Evolutionary conservation across 2,888 invertebrate genomes (phyloP).

Genomic region (Rapana venosa): DNA sequence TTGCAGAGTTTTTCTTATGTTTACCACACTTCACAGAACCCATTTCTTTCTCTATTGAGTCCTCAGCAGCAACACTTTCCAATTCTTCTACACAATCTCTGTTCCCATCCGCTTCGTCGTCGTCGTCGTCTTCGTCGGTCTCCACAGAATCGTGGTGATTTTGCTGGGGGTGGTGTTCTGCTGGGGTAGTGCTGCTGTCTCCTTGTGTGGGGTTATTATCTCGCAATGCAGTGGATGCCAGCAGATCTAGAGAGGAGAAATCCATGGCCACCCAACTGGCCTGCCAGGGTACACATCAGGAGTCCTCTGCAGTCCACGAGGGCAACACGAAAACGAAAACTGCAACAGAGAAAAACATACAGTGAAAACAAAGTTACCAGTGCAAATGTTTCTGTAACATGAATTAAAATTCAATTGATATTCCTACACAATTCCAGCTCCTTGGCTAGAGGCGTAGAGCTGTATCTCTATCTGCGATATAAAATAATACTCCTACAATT

Average conservation of each 20-base stretch:
- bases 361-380: background rate
- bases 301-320: conserved; percentile 9
- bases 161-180: conserved; percentile 33
- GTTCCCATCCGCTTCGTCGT: conserved; percentile 42
- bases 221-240: conserved; percentile 68
- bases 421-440: too few species aligned
- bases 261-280: conserved; percentile 56
- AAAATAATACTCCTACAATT: too few species aligned
- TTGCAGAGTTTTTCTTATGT: conserved; percentile 21
- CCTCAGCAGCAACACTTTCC: background rate
- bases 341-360: conserved; percentile 14
- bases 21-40: conserved; percentile 44
- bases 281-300: conserved; percentile 34
- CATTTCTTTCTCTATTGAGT: conserved; percentile 16
- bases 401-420: background rate
- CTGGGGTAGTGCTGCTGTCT: conserved; percentile 50
- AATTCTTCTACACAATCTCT: background rate
- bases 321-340: conserved; percentile 18
- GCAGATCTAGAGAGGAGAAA: conserved; percentile 72
- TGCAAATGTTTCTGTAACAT: background rate
- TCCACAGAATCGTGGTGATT: conserved; percentile 17
- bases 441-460: background rate
- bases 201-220: conserved; percentile 57
- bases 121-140: conserved; percentile 31
- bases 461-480: too few species aligned